Percentiles rank a stretch among this genome's conserved stretches.
phyloP scores from a whole-genome alignment of 2,888 invertebrate species.

The Candidula unifasciata region DNA sequence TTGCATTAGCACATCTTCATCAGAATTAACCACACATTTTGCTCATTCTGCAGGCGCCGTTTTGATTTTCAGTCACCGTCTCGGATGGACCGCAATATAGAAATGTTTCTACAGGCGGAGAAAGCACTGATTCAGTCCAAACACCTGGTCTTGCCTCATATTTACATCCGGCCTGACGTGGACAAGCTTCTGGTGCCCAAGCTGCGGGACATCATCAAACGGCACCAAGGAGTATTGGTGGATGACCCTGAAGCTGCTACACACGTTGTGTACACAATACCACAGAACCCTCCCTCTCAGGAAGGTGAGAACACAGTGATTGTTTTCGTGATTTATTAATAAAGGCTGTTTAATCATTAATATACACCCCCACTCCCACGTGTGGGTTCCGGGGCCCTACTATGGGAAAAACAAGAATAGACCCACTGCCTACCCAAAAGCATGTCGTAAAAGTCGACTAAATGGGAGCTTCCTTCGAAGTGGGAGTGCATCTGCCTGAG shows the following conservation, averaged over 20 bases:
- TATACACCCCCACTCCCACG: no score
- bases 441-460: no score
- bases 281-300: slow-evolving; percentile 35
- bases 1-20: no score
- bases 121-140: slow-evolving; percentile 89
- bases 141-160: slow-evolving; percentile 86
- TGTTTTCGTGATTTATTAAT: no score
- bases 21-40: no score
- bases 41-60: slow-evolving; percentile 81
- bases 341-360: no score
- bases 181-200: slow-evolving; percentile 86
- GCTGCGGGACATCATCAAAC: slow-evolving; percentile 91
- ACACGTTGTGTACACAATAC: slow-evolving; percentile 84
- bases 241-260: slow-evolving; percentile 93
- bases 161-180: slow-evolving; percentile 87
- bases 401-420: no score
- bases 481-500: no score
- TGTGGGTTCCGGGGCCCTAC: no score
- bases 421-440: no score
- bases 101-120: slow-evolving; percentile 85
- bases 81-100: slow-evolving; percentile 92
- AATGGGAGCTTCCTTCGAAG: no score
- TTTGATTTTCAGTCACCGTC: slow-evolving; percentile 90
- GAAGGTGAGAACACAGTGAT: no score
- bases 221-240: slow-evolving; percentile 88